A percentile compares a stretch with the other conserved stretches of the same genome.
Conservation (phyloP, 2,888 invertebrate species). For the Morpho deidamia region DNA sequence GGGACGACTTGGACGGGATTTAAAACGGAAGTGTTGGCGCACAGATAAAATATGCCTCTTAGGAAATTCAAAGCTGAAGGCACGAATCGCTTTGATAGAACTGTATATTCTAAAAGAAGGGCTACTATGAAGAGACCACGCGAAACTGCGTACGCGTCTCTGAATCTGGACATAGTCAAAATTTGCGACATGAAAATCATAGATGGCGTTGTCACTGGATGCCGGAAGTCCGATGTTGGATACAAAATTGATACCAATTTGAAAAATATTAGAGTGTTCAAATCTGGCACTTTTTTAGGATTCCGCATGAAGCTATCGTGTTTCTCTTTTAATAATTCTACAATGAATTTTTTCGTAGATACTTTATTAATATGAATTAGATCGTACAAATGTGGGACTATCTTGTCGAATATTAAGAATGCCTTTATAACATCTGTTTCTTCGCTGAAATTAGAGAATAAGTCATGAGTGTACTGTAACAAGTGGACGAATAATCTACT, state of each 20-base stretch:
- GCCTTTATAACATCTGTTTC: conserved; percentile 65
- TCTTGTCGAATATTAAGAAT: conserved; percentile 78
- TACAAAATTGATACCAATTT: conserved; percentile 89
- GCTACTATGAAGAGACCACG: conserved; percentile 87
- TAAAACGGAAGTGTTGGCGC: conserved; percentile 80
- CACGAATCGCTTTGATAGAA: conserved; percentile 87
- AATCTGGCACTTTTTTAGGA: conserved; percentile 78
- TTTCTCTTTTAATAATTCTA: conserved; percentile 86
- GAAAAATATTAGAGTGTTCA: conserved; percentile 87
- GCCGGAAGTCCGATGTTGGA: conserved; percentile 93
- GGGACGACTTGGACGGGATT: conserved; percentile 81
- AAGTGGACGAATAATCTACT: conserved; percentile 86
- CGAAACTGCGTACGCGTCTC: conserved; percentile 82
- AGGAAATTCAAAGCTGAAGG: conserved; percentile 90
- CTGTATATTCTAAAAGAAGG: conserved; percentile 87
- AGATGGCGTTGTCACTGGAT: conserved; percentile 92
- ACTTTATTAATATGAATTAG: conserved; percentile 84
- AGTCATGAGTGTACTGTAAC: conserved; percentile 86
- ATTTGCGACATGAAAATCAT: conserved; percentile 91
- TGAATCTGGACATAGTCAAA: conserved; percentile 80
- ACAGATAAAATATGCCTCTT: conserved; percentile 85
- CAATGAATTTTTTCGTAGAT: conserved; percentile 81
- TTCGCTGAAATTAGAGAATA: conserved; percentile 61
- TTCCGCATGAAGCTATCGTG: conserved; percentile 80
- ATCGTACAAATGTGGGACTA: conserved; percentile 81